Evolutionary conservation across 2,113 vertebrate genomes (phyloP), one percentile per base, ranked within the genome.

Genomic region (Isichthys henryi): DNA sequence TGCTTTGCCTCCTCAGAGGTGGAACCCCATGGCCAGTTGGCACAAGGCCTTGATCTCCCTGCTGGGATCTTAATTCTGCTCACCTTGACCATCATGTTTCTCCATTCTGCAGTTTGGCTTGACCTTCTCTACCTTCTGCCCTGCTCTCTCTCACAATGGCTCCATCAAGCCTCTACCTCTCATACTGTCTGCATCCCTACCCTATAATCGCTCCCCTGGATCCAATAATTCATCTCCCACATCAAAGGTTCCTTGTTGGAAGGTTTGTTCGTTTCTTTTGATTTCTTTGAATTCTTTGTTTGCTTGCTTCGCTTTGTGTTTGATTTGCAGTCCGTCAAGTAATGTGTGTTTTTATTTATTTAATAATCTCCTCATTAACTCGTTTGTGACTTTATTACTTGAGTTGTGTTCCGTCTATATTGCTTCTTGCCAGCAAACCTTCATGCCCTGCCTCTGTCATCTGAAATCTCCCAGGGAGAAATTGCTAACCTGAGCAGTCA

Each of bases 181-280:
- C 94, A 96, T 95, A 93, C 94, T 95, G 95, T 95, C 96, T 95
- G 94, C 94, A 92, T 95, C 95, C 94, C 94, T 95, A 92, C 94
- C 95, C 94, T 96, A 94, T 96, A 96, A 96, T 93, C 95, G 93
- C 94, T 95, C 94, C 94, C 94, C 94, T 39, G 95, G 95, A 96
- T 94, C 96, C 95, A 94, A 94, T 94, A 95, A 94, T 92, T 95
- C 95, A 93, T 95, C 95, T 94, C 96, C 95, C 94, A 95, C 95
- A 95, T 95, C 96, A 94, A 96, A 95, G 95, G 93, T 95, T 94
- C 94, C 95, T 95, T 95, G 94, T 94, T 96, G 95, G 96, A 97
- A 97, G 96, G 96, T 97, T 96, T 93, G 95, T 96, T 95, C 2
- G 46, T n/a, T 89, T 91, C 27, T 43, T 84, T 53, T 89, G 21